Evolutionary conservation across 2,113 vertebrate genomes (phyloP).

Genomic region (Oreotrochilus melanogaster): DNA sequence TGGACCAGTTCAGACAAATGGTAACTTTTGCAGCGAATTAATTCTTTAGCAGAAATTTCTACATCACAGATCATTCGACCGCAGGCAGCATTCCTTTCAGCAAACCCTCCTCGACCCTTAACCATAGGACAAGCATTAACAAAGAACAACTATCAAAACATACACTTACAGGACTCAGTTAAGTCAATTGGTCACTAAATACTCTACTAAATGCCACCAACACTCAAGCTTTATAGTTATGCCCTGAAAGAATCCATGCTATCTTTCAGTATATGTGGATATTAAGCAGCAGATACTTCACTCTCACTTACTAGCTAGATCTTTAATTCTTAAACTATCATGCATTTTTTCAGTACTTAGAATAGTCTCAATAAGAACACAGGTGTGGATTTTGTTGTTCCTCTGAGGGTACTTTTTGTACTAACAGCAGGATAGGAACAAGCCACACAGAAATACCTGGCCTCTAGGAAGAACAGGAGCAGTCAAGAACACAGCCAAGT

Average conservation of each 20-base stretch:
- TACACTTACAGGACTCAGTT: background rate
- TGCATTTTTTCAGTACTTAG: background rate
- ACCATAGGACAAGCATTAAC: background rate
- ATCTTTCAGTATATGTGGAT: background rate
- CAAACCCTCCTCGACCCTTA: conserved; percentile 92
- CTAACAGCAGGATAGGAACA: background rate
- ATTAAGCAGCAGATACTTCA: background rate
- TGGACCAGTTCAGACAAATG: conserved; percentile 90
- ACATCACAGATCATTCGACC: conserved; percentile 96
- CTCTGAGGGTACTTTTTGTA: background rate
- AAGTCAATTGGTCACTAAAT: background rate
- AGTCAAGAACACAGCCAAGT: background rate
- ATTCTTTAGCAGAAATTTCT: conserved; percentile 95
- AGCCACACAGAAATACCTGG: background rate
- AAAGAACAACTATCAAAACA: background rate
- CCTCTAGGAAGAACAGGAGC: background rate
- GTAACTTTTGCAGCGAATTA: conserved; percentile 97
- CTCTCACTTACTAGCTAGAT: background rate
- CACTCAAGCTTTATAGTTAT: background rate
- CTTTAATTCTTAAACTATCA: background rate
- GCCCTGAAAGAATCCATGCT: background rate
- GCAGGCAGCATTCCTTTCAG: conserved; percentile 93
- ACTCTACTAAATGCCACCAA: background rate
- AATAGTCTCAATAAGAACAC: background rate
- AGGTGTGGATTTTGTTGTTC: background rate